Conservation (phyloP, 1,140 invertebrate species). For the Hydropsyche tenuis region DNA sequence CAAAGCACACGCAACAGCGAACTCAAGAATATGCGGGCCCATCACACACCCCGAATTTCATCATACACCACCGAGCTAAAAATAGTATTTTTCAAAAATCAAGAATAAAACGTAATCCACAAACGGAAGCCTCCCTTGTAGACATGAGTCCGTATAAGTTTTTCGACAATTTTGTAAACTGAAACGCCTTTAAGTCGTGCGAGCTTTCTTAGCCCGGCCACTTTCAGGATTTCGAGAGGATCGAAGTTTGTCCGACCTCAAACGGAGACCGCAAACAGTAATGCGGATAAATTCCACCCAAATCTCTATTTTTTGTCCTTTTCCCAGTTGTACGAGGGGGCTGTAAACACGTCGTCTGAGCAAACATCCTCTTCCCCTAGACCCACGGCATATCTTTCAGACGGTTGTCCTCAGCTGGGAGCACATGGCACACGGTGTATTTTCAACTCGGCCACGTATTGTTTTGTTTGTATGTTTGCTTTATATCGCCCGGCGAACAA, state of each 20-base stretch:
- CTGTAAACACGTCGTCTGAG: slow-evolving; percentile 2
- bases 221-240: slow-evolving; percentile 4
- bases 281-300: slow-evolving; percentile 8
- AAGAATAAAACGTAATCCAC: too few relatives aligned
- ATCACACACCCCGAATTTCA: too few relatives aligned
- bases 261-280: neutral
- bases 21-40: too few relatives aligned
- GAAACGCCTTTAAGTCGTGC: neutral
- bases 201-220: neutral
- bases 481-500: neutral
- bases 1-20: neutral
- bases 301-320: slow-evolving; percentile 7
- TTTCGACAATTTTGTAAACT: too few relatives aligned
- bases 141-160: too few relatives aligned
- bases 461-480: slow-evolving; percentile 22
- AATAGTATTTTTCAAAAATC: too few relatives aligned
- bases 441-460: slow-evolving; percentile 4
- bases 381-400: slow-evolving; percentile 9
- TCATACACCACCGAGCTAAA: too few relatives aligned
- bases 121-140: too few relatives aligned
- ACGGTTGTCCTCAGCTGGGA: neutral
- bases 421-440: slow-evolving; percentile 1
- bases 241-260: neutral
- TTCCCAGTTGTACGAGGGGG: neutral
- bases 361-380: neutral